Evolutionary conservation across 2,888 invertebrate genomes (phyloP), one percentile per base, ranked within the genome.

Genomic region (Chydorus sphaericus): DNA sequence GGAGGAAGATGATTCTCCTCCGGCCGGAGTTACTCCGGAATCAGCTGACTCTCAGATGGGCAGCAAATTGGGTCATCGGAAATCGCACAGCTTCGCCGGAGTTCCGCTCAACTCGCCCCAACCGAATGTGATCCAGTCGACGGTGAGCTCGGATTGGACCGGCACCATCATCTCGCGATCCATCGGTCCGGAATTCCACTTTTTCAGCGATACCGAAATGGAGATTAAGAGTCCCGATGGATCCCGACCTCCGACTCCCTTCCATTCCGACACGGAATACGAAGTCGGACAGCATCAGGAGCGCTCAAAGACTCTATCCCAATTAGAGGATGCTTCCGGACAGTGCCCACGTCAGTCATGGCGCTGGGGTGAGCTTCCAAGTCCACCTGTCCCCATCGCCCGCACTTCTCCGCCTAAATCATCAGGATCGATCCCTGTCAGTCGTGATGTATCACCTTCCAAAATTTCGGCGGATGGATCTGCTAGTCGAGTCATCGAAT

Each of bases 211-310:
- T 67, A 86, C 88, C 0, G 93, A 94, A 73, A 74, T 88, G 18
- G 33, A 29, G 18, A 54, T 58, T 50, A 55, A 7, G 58, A 68
- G 68, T 61, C 70, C 70, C n/a, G 65, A 66, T 60, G 73, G 76
- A 59, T 83, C 84, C 33, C 78, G 90, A 58, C 81, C 85, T 37
- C 81, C 82, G 60, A 85, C 89, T 14, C 91, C 92, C 7, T 81
- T 87, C 59, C 91, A 91, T 69, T 93, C 93, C 39, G 96, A 96
- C 70, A 91, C 93, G 0, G 96, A 96, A 68, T 83, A 90, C 66
- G 94, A 94, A 70, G 66, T 70, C 31, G 64, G 58, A 53, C 54
- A 59, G 14, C 58, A 60, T 44, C 54, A 57, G 38, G 54, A 52
- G 26, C 62, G 58, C 30, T 53, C 57, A 14, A 39, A 51, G 16